Base-by-base conservation (phyloP, 2,797 vertebrate genomes). In the Catharus ustulatus region DNA sequence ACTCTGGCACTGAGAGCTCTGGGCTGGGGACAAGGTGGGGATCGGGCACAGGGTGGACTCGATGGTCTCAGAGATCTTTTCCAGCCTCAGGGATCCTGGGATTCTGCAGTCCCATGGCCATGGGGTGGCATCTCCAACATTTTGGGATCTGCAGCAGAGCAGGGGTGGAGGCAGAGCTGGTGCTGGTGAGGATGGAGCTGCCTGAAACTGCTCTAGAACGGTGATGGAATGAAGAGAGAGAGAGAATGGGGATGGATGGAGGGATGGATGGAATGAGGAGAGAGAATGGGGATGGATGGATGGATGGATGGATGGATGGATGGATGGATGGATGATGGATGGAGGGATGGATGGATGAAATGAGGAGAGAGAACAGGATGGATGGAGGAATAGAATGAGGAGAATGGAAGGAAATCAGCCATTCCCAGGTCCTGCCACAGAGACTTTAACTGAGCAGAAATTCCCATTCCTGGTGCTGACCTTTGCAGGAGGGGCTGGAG, bases 21-120 rank as follows among this genome's bases (percentile, higher is more conserved):
- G 64, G 34, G 55, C n/a, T 62, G 73, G 57, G 46, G 17, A 32
- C 64, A 63, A 10, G 64, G 74, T 34, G 36, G 42, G 21, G 0
- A 20, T 19, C 0, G 0, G 32, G 18, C 58, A 72, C 51, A 57
- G 66, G 5, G 15, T 0, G 7, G 22, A 27, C 1, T n/a, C 0
- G 0, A 2, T 38, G 43, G 0, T 0, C 51, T n/a, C 1, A 7
- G 45, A 14, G 16, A 2, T 0, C 8, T 67, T 80, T 87, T 32
- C 85, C 68, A 59, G 0, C 40, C 46, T 46, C 14, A 4, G 6
- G 0, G 30, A 19, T 26, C 29, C 63, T 4, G 15, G 22, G 40
- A 54, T 54, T 27, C 32, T 11, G 8, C 0, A 4, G 24, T 43
- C 23, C 48, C 32, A 14, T 10, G 22, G 22, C 46, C 1, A 0